Conservation (phyloP, 2,113 vertebrate species). For the Myrmophylax atrothorax region DNA sequence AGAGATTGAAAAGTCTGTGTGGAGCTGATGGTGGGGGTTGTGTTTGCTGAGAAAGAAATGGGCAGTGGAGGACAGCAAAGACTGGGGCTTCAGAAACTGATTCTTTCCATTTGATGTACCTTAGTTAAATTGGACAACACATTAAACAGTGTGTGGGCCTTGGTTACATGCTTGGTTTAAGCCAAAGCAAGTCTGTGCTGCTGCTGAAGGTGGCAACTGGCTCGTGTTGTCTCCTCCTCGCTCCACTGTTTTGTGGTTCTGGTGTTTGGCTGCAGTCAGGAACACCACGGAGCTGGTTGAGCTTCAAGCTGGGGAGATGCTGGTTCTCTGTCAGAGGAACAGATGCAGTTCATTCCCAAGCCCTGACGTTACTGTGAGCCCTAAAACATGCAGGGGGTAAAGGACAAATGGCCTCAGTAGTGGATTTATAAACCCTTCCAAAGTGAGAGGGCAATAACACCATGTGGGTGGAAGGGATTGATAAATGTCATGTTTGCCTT, state of each 20-base stretch:
- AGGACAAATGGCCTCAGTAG: not conserved
- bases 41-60: not conserved
- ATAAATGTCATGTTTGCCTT: not conserved
- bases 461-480: not conserved
- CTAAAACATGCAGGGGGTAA: not conserved
- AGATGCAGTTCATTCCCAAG: not conserved
- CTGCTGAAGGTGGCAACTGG: not conserved
- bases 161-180: not conserved
- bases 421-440: not conserved
- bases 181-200: not conserved
- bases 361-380: rapidly evolving
- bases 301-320: not conserved
- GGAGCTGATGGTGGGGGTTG: not conserved
- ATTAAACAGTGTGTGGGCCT: not conserved
- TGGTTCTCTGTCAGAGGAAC: not conserved
- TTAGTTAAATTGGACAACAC: not conserved
- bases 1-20: not conserved
- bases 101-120: not conserved
- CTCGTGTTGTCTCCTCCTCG: not conserved
- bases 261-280: not conserved
- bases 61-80: not conserved
- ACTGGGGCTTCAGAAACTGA: not conserved
- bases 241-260: not conserved
- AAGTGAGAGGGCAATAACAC: not conserved
- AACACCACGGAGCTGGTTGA: not conserved